A percentile compares a stretch with the other conserved stretches of the same genome.
Evolutionary conservation across 2,888 invertebrate genomes (phyloP).

Genomic region (Eugnorisma glareosa): DNA sequence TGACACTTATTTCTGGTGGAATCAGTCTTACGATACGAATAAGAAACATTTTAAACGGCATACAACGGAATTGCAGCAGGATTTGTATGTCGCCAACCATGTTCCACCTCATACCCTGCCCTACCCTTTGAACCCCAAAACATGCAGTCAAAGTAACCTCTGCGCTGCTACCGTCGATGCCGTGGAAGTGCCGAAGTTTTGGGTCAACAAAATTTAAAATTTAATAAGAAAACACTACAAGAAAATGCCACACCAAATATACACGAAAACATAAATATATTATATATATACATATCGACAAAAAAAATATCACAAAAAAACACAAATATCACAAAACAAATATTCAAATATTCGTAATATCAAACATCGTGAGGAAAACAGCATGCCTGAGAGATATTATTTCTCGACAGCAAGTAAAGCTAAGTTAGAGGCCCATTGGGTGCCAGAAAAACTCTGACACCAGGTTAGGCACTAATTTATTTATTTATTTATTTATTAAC

Average conservation of each 20-base stretch:
- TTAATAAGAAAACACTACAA: not conserved
- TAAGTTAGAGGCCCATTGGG: too few relatives aligned
- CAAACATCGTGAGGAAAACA: not conserved
- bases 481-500: too few relatives aligned
- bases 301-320: too few relatives aligned
- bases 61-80: not conserved
- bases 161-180: too few relatives aligned
- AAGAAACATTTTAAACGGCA: not conserved
- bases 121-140: not conserved
- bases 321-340: not conserved
- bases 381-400: too few relatives aligned
- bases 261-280: too few relatives aligned
- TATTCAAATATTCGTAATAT: not conserved
- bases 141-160: not conserved
- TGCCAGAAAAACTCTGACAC: too few relatives aligned
- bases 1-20: not conserved
- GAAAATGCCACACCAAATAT: not conserved
- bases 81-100: not conserved
- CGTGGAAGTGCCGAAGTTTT: not conserved
- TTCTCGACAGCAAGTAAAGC: too few relatives aligned
- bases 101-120: not conserved
- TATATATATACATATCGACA: too few relatives aligned
- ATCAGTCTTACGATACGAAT: not conserved
- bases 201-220: too few relatives aligned
- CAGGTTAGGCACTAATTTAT: too few relatives aligned